Conservation (phyloP, 2,888 invertebrate species). For the Clusia tigrina region DNA sequence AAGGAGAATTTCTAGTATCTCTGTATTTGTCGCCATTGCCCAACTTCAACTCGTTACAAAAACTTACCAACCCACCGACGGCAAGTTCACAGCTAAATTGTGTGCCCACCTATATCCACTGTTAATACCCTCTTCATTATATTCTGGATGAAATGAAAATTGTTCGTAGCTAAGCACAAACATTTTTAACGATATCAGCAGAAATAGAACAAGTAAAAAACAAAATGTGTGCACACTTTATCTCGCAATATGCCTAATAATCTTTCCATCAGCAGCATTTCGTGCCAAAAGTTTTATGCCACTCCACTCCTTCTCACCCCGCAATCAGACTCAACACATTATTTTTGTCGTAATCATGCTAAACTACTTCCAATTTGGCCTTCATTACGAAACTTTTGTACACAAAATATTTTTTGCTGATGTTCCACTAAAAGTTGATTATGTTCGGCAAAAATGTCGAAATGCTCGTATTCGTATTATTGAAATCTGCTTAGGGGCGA, state of each 20-base stretch:
- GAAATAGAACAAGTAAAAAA: neutral
- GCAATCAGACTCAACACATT: neutral
- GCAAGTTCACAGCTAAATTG: too few relatives aligned
- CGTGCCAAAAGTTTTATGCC: neutral
- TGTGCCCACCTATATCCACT: too few relatives aligned
- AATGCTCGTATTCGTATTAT: too few relatives aligned
- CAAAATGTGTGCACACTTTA: neutral
- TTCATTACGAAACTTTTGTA: conserved; percentile 6
- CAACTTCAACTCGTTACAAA: too few relatives aligned
- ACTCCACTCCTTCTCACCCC: neutral
- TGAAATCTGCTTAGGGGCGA: conserved; percentile 15
- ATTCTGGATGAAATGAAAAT: too few relatives aligned
- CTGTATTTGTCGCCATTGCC: too few relatives aligned
- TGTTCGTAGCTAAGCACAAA: too few relatives aligned
- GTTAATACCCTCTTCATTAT: too few relatives aligned
- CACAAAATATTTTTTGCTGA: neutral
- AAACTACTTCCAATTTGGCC: conserved; percentile 2
- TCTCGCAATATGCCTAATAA: neutral
- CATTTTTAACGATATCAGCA: too few relatives aligned
- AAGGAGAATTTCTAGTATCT: too few relatives aligned
- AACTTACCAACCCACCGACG: too few relatives aligned
- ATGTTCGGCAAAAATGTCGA: conserved; percentile 15
- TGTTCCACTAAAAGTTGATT: conserved; percentile 20
- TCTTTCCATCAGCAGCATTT: conserved; percentile 1
- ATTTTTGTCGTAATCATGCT: conserved; percentile 9